Evolutionary conservation across 2,113 vertebrate genomes (phyloP).

Genomic region (Poecilia latipinna): DNA sequence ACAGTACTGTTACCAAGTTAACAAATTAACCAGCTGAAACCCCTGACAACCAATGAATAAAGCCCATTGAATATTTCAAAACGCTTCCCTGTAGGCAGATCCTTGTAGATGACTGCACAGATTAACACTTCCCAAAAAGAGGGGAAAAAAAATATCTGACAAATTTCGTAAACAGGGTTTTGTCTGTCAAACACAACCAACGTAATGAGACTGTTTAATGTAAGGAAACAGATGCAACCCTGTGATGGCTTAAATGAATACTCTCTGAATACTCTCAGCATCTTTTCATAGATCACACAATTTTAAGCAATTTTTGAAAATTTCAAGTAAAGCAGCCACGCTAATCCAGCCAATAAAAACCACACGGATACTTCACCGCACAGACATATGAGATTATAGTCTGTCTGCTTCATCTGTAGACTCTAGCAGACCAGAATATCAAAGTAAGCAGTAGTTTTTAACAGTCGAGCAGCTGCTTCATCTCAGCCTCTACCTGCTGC

Average conservation of each 20-base stretch:
- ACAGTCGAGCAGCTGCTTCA: neutral
- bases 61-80: neutral
- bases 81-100: neutral
- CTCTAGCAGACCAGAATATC: neutral
- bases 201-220: slow-evolving; percentile 6
- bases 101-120: neutral
- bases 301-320: slow-evolving; percentile 20
- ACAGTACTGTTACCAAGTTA: neutral
- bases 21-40: neutral
- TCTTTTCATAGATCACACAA: slow-evolving; percentile 1
- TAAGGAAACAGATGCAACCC: slow-evolving; percentile 4
- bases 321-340: slow-evolving; percentile 5
- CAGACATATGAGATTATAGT: neutral
- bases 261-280: neutral
- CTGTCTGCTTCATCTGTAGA: neutral
- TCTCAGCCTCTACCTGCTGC: neutral
- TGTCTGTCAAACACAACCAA: slow-evolving; percentile 25
- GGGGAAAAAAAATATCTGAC: neutral
- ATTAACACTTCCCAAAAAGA: neutral
- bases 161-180: slow-evolving; percentile 6
- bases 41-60: neutral
- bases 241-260: slow-evolving; percentile 11
- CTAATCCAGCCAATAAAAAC: neutral
- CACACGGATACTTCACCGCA: neutral
- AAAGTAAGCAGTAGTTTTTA: neutral